These are phyloP conservation scores for Sapayoa aenigma DNA, from an alignment of 2,113 vertebrate genomes.

Conservation along the genomic window DNA sequence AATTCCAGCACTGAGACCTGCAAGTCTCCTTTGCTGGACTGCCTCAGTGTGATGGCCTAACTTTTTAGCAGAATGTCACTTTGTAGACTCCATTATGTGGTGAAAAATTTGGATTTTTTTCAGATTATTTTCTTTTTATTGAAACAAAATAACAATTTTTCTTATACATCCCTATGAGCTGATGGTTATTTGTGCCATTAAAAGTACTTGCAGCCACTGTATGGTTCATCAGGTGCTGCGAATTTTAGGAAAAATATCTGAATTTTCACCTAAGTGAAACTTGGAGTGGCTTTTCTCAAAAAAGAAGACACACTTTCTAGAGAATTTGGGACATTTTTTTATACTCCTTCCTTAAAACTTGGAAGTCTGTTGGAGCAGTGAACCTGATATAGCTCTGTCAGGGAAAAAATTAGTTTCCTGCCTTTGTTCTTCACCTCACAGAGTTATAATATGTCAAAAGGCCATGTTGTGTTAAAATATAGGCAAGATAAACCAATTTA, in stretches of 20 bases:
- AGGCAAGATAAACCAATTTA: neutral
- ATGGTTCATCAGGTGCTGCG: neutral
- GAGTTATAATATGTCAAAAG: neutral
- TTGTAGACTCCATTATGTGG: neutral
- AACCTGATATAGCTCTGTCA: neutral
- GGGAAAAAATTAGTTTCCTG: neutral
- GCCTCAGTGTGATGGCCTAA: neutral
- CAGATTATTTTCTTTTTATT: neutral
- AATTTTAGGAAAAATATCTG: neutral
- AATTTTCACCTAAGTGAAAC: neutral
- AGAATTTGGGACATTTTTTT: neutral
- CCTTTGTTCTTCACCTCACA: neutral
- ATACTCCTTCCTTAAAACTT: neutral
- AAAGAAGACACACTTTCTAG: neutral
- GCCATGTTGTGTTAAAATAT: neutral
- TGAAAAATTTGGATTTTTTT: accelerated
- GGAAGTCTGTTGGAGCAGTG: neutral
- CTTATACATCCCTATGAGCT: neutral
- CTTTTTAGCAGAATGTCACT: neutral
- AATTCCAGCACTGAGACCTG: conserved; percentile 5
- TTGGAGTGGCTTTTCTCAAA: neutral
- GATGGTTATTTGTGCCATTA: neutral
- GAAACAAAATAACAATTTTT: neutral
- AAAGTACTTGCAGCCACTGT: neutral
- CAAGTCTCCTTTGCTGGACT: neutral